Base-by-base conservation (phyloP, 2,888 invertebrate genomes). In the Cabera pusaria region DNA sequence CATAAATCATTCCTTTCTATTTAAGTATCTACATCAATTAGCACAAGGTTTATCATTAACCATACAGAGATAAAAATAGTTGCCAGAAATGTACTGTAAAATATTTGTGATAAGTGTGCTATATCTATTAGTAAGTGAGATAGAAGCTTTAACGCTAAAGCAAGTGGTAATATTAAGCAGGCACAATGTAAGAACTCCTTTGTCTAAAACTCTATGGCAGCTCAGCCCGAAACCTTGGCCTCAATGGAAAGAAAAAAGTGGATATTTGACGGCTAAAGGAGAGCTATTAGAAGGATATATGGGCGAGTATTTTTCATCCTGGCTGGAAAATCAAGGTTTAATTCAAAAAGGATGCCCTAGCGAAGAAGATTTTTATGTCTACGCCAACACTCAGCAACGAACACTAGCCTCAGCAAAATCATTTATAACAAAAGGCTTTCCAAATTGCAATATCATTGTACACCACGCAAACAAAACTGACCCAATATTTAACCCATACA, bases 331-430 rank as follows among this genome's bases (percentile, higher is more conserved):
- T 40, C 54, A 73, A 49, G 63, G 60, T 6, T 38, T 84, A 17
- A 34, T 80, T 19, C 19, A 56, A 0, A 5, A 50, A 6, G 7
- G 7, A 4, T 77, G 82, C 49, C 85, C 86, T 0, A 42, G 49
- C 1, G 65, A 76, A 40, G 55, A 74, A 6, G 56, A 54, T 2
- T 72, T 86, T 29, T 84, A 62, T 65, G 71, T 77, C 1, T 84
- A 86, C 51, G 70, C 87, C 0, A 82, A 86, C 48, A 67, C 60
- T 0, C 67, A 76, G 5, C 76, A 88, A 56, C 52, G 87, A 23
- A 81, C 87, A 1, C 59, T 68, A 28, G 70, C 60, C 8, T 81
- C 86, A 0, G 84, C 87, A 0, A 39, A 58, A 34, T 74, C 86
- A 0, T 87, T 88, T 48, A 62, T 76, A 0, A 41, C 44, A 0